These are phyloP conservation scores for Empis stercorea DNA, from an alignment of 2,888 invertebrate species.

Conservation along the genomic window DNA sequence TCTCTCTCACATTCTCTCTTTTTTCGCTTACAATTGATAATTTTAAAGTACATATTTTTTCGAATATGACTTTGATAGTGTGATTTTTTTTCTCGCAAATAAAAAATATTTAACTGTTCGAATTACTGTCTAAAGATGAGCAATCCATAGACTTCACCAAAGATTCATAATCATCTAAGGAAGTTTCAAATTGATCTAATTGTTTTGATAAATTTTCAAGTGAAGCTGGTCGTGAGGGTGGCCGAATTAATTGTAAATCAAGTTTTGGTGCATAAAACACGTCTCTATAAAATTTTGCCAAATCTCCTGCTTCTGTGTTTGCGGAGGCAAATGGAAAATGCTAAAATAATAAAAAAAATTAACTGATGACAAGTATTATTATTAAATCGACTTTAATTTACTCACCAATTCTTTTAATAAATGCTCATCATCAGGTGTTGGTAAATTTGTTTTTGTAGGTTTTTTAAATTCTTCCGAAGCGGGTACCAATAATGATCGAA, in stretches of 20 bases:
- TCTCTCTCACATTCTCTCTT: no score
- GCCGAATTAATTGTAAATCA: constrained; percentile 13
- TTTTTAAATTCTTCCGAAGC: constrained; percentile 14
- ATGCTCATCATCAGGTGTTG: constrained; percentile 30
- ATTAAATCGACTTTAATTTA: background rate
- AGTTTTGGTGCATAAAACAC: constrained; percentile 35
- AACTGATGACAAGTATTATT: no score
- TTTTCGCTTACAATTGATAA: no score
- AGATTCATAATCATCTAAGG: constrained; percentile 34
- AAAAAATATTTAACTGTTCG: background rate
- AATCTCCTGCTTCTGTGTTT: constrained; percentile 33
- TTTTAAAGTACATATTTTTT: no score
- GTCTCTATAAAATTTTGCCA: constrained; percentile 36
- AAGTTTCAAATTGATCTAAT: constrained; percentile 36
- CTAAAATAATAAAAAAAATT: constrained; percentile 12
- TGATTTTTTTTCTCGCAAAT: no score
- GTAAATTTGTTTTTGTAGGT: constrained; percentile 13
- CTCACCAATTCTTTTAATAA: constrained; percentile 30
- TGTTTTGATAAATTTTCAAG: constrained; percentile 23
- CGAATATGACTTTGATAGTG: no score
- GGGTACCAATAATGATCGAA: constrained; percentile 27
- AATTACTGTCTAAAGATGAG: background rate
- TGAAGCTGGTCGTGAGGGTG: constrained; percentile 11
- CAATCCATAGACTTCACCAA: constrained; percentile 20
- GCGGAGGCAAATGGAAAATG: constrained; percentile 37